Base-by-base conservation (phyloP, 37 sponge, comb jelly and placozoan genomes). In the Chondrosia reniformis region DNA sequence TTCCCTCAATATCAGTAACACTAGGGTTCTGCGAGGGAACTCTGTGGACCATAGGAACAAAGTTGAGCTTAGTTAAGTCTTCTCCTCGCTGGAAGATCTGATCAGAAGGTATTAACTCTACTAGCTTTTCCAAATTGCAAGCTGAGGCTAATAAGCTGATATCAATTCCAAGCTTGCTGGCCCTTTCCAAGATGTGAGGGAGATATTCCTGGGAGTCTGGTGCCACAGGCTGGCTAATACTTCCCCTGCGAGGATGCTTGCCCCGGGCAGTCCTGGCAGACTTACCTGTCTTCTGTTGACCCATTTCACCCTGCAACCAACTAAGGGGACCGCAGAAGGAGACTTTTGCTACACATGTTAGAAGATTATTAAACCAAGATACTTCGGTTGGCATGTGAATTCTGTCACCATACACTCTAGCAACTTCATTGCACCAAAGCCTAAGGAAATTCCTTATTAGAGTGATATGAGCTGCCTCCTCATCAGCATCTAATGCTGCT, bases 351-450 rank as follows among this genome's bases (percentile, higher is more conserved):
- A 75, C 67, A 25, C 72, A 36, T 55, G 86, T 87, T 21, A 91
- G 72, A 40, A 91, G 87, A 45, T 76, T 91, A 42, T 38, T 33
- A 37, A 91, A 78, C 92, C 92, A 91, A 41, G 77, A 19, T 37
- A 58, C 31, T 34, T 92, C 93, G 38, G 63, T 77, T 33, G 67
- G 75, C 30, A 78, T 69, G 9, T 52, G 24, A 49, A 69, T 58
- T 28, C 86, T 66, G 69, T 92, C 93, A 25, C 79, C 63, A 65
- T 77, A 92, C 56, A 88, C 90, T 38, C 93, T 40, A 8, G 86
- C 83, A 43, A 31, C 49, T 57, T 92, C 93, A 64, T 92, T 86
- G 46, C 89, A 88, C 93, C 93, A 92, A 30, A 92, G 63, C 10
- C 93, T 63, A 4, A 88, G 57, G 52, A 88, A 0, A 24, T 44